phyloP scores from a whole-genome alignment of 2,888 invertebrate species.

The Resseliella maxima region DNA sequence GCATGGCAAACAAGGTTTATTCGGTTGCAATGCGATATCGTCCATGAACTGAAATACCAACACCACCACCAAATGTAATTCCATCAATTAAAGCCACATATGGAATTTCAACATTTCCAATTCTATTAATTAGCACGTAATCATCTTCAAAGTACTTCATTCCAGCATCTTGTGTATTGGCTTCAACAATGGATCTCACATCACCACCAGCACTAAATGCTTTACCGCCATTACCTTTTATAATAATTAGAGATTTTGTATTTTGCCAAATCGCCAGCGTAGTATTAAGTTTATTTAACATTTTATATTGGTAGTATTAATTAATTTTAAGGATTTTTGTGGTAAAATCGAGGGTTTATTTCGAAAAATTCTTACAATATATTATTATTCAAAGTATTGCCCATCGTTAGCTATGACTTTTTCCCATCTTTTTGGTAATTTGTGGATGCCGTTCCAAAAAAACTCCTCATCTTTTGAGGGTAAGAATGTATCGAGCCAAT shows the following conservation, averaged over 20 bases:
- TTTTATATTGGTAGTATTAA: no score
- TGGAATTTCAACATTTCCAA: conserved; percentile 89
- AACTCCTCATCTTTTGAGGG: no score
- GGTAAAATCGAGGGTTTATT: no score
- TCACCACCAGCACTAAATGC: conserved; percentile 99
- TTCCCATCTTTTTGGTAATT: no score
- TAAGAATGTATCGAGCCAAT: no score
- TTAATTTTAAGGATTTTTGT: no score
- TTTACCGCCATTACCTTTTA: conserved; percentile 88
- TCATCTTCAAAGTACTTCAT: conserved; percentile 86
- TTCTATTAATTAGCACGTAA: conserved; percentile 86
- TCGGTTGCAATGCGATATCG: conserved; percentile 94
- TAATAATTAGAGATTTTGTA: conserved; percentile 75
- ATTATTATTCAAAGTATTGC: no score
- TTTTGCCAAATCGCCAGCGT: conserved; percentile 82
- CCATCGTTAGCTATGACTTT: no score
- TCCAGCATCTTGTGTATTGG: conserved; percentile 71
- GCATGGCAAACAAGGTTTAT: conserved; percentile 96
- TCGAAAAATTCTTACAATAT: no score
- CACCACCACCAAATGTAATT: conserved; percentile 98
- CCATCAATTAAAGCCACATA: conserved; percentile 93
- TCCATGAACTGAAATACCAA: conserved; percentile 95
- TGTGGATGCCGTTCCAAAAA: no score
- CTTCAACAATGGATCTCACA: conserved; percentile 80
- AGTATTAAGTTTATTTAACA: conserved; percentile 80